Base-by-base conservation (phyloP, 1,140 invertebrate species). In the Nixonia krombeini region DNA sequence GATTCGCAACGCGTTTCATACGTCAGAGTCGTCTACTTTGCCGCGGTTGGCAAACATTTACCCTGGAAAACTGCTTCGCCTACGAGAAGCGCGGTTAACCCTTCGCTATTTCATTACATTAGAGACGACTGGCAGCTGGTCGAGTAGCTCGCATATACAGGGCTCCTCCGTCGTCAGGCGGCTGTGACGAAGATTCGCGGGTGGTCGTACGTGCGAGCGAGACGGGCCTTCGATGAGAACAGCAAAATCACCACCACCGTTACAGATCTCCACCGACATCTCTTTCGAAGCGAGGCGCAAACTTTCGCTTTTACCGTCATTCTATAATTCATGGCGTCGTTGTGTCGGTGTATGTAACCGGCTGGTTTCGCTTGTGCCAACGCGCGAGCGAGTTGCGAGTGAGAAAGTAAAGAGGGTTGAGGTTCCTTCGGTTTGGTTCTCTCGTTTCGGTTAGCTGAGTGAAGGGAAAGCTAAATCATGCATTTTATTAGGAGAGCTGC, bases 301-400 rank as follows among this genome's bases (percentile, higher is more conserved):
- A 83, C 79, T 83, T 83, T 83, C 81, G 80, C 81, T 81, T 83
- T 83, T 83, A 82, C 80, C 75, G 70, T 72, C 74, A 80, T 79
- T 83, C 76, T 81, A 83, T 83, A 81, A 83, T 83, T 83, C 80
- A 83, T 80, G 80, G 58, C 76, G 78, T 81, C 77, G 73, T 74
- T 72, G 78, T 76, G 70, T 77, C 69, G 70, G 74, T 76, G 69
- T 72, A 76, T 72, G 65, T 78, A 77, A 73, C 72, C 69, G 70
- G 73, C 65, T 70, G 67, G 42, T 68, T 66, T 61, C 52, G 38
- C 41, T 42, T 57, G 44, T 33, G 17, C 46, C 31, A 52, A 3
- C 42, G 21, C 33, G 57, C 50, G 46, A 66, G 40, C 45, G 50
- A 61, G 42, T 33, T 62, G 42, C 13, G 42, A 15, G 58, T 46